Base-by-base conservation (phyloP, 37 sponge, comb jelly and placozoan species). In the Diacarnus erythraeanus region DNA sequence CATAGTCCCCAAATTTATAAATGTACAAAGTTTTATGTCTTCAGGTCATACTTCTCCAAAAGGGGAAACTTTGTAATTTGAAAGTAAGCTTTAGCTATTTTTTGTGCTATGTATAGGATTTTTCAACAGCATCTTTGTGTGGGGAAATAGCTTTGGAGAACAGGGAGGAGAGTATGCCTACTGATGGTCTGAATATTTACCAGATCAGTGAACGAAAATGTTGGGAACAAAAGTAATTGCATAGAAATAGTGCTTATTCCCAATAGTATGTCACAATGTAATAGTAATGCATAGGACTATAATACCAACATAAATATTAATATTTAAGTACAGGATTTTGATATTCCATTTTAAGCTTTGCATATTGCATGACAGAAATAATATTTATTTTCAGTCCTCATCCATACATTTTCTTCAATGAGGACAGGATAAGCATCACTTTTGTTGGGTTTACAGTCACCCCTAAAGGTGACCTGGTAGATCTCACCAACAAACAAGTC, bases 361-460 rank as follows among this genome's bases (percentile, higher is more conserved):
- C n/a, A n/a, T n/a, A n/a, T n/a, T n/a, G n/a, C n/a, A n/a, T n/a
- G n/a, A n/a, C n/a, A n/a, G n/a, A n/a, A n/a, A n/a, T n/a, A n/a
- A n/a, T n/a, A n/a, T n/a, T n/a, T 33, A 1, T 18, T 30, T 63
- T 12, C 47, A 86, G 83, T 57, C 76, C 84, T 27, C 96, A 95
- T 64, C 96, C 96, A 0, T 95, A 95, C 76, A 74, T 95, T 3
- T 95, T 95, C 81, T 95, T 95, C 84, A 91, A 95, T 59, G 71
- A 86, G 64, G 92, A 95, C 43, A 43, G 70, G 34, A 30, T n/a
- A 3, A 82, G 83, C 33, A 69, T 95, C 61, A 86, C 96, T 15
- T 95, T 95, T 75, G 75, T 95, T 12, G 96, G 92, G 0, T 86
- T 95, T 35, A 74, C 57, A 27, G 72, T 89, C 30, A 80, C 81